Evolutionary conservation across 2,113 vertebrate species (phyloP).

Genomic region (Pseudorhombus dupliciocellatus): DNA sequence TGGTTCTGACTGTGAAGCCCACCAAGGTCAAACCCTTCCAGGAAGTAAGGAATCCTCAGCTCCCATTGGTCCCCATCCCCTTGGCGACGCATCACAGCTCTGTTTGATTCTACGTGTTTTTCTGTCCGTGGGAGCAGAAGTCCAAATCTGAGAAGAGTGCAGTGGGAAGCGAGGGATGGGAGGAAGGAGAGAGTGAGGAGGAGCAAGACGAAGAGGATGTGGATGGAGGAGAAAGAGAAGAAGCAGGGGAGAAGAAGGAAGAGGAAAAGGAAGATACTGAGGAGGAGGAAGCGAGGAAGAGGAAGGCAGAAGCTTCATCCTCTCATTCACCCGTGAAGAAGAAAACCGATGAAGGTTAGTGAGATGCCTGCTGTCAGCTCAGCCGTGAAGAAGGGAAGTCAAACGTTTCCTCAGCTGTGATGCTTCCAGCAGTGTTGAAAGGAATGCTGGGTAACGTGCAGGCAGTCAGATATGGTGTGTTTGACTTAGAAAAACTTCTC

Average conservation of each 20-base stretch:
- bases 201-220: slow-evolving; percentile 71
- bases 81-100: neutral
- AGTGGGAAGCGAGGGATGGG: slow-evolving; percentile 77
- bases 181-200: slow-evolving; percentile 81
- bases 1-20: slow-evolving; percentile 95
- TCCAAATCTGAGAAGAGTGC: slow-evolving; percentile 82
- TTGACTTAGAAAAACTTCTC: neutral
- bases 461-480: neutral
- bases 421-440: neutral
- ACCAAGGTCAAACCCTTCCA: slow-evolving; percentile 92
- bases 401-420: too few species aligned
- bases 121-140: slow-evolving; percentile 70
- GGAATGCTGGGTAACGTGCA: neutral
- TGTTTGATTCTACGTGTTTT: neutral
- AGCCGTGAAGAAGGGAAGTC: too few species aligned
- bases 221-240: slow-evolving; percentile 46
- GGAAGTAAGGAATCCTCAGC: slow-evolving; percentile 82
- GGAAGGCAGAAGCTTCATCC: slow-evolving; percentile 86
- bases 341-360: slow-evolving; percentile 82
- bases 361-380: neutral
- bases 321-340: slow-evolving; percentile 84
- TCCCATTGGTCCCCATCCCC: slow-evolving; percentile 1
- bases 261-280: slow-evolving; percentile 22
- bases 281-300: slow-evolving; percentile 68
- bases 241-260: slow-evolving; percentile 62